These are phyloP conservation scores for Epizoanthus scotinus DNA, from an alignment of 92 coral and sea anemone genomes.

Conservation along the genomic window DNA sequence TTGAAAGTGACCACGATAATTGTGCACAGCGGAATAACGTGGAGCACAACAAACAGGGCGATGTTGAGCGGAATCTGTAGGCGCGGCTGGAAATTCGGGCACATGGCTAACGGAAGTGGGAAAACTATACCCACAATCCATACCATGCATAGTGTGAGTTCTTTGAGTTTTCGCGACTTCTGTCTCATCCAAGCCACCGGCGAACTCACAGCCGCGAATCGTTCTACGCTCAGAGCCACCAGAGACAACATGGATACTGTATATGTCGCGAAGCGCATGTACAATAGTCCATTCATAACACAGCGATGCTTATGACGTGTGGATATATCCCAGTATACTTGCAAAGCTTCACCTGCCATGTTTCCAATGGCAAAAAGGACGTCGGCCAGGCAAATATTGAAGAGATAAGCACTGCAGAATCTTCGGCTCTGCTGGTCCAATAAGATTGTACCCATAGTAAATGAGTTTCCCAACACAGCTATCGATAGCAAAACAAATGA, in stretches of 20 bases:
- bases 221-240: slow-evolving; percentile 29
- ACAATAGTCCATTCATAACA: neutral
- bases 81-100: neutral
- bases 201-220: slow-evolving; percentile 39
- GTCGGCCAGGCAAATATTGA: slow-evolving; percentile 38
- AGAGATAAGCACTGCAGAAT: slow-evolving; percentile 37
- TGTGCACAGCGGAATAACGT: slow-evolving; percentile 35
- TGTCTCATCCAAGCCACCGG: slow-evolving; percentile 39
- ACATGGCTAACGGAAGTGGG: slow-evolving; percentile 38
- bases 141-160: slow-evolving; percentile 16
- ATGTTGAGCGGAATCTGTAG: slow-evolving; percentile 23
- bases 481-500: slow-evolving; percentile 25
- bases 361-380: slow-evolving; percentile 12
- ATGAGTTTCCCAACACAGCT: slow-evolving; percentile 22
- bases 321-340: neutral
- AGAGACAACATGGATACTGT: slow-evolving; percentile 39
- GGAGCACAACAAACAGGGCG: slow-evolving; percentile 33
- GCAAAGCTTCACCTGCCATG: slow-evolving; percentile 20
- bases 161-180: slow-evolving; percentile 20
- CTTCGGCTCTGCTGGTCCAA: slow-evolving; percentile 35
- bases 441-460: slow-evolving; percentile 31
- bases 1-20: slow-evolving; percentile 37
- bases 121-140: slow-evolving; percentile 31
- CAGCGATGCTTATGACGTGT: neutral
- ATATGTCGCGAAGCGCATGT: slow-evolving; percentile 5